Conservation (phyloP, 2,888 invertebrate species). For the Drosophila subquinaria region DNA sequence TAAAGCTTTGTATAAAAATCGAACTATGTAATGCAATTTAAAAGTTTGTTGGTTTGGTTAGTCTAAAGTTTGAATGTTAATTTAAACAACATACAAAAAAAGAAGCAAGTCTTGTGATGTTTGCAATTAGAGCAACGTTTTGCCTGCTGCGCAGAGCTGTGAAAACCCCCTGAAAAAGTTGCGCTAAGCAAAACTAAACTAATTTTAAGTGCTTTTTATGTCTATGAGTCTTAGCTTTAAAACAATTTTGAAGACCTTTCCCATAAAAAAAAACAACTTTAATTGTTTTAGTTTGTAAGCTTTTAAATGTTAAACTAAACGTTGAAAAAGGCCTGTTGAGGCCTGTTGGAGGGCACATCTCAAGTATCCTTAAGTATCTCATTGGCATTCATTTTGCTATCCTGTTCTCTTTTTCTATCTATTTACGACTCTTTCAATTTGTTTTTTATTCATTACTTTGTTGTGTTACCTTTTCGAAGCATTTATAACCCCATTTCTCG, state of each 20-base stretch:
- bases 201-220: slow-evolving; percentile 60
- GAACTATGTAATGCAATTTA: slow-evolving; percentile 13
- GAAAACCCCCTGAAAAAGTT: slow-evolving; percentile 26
- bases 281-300: slow-evolving; percentile 59
- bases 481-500: slow-evolving; percentile 62
- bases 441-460: slow-evolving; percentile 55
- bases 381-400: slow-evolving; percentile 76
- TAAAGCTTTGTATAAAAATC: slow-evolving; percentile 66
- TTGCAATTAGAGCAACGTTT: slow-evolving; percentile 57
- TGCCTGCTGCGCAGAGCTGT: slow-evolving; percentile 49
- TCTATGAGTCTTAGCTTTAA: slow-evolving; percentile 60
- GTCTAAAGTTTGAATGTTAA: slow-evolving; percentile 29
- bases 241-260: slow-evolving; percentile 64
- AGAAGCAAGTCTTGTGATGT: slow-evolving; percentile 40
- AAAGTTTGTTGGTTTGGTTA: slow-evolving; percentile 81
- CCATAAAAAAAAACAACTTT: slow-evolving; percentile 4
- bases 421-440: slow-evolving; percentile 42
- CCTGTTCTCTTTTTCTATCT: slow-evolving; percentile 8
- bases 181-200: slow-evolving; percentile 39
- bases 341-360: slow-evolving; percentile 29
- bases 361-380: slow-evolving; percentile 68
- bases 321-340: slow-evolving; percentile 23
- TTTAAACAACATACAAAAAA: slow-evolving; percentile 14
- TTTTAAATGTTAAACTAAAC: slow-evolving; percentile 32
- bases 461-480: slow-evolving; percentile 55